Evolutionary conservation across 2,888 invertebrate genomes (phyloP), one percentile per base, ranked within the genome.

Genomic region (Timema cristinae): DNA sequence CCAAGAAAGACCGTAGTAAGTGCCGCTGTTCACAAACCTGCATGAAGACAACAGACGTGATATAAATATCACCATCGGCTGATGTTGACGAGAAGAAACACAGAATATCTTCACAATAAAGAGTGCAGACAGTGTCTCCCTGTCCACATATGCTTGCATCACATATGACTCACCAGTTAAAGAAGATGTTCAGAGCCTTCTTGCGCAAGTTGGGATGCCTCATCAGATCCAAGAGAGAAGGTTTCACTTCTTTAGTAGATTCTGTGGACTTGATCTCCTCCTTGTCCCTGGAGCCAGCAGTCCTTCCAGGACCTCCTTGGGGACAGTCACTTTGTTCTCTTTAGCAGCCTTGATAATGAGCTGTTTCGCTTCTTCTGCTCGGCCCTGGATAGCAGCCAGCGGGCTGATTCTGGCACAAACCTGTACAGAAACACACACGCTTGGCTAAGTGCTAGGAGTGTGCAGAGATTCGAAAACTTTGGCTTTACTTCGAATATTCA

Each of bases 1-100:
- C 89, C 92, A 90, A 0, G 91, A 91, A 8, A 93, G 82, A 0
- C 92, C 92, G 78, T 92, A 92, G 81, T 92, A 93, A 9, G 91
- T 89, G 73, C 90, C 89, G 77, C 90, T 91, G 79, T 90, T 91
- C 16, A 91, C 91, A 80, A 91, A 88, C 87, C 87, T 87, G 77
- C n/a, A 75, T 73, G 32, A 47, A 69, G 50, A 15, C 47, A 32
- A 32, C 4, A 32, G 32, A 32, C 32, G 32, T 32, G 4, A 32
- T 32, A 32, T 32, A 32, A 32, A 32, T 32, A 32, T 32, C 32
- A 32, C 32, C 32, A 32, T 32, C 32, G 54, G 15, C n/a, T 11
- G 13, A 15, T 68, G 16, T 52, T 51, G 9, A 13, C 32, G 13
- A 52, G 16, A 15, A 68, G 32, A 66, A 66, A 61, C 16, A 9